Evolutionary conservation across 1,140 invertebrate genomes (phyloP).

Genomic region (Stegodyphus mimosarum): DNA sequence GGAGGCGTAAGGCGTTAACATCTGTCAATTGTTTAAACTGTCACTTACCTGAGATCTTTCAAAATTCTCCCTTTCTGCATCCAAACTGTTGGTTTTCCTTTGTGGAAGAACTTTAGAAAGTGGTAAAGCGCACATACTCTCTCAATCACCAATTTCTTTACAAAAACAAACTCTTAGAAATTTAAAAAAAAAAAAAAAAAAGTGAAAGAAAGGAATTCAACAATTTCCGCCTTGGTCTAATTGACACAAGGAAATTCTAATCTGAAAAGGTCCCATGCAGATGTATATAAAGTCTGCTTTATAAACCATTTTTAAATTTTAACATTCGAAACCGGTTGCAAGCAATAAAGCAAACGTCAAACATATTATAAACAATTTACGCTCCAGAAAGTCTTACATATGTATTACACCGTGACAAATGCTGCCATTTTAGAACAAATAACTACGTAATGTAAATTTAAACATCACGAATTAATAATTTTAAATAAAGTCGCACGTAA

Average conservation of each 20-base stretch:
- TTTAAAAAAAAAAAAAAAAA: neutral
- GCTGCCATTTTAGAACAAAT: conserved; percentile 3
- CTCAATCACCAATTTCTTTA: conserved; percentile 1
- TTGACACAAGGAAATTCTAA: conserved; percentile 23
- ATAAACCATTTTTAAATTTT: conserved; percentile 19
- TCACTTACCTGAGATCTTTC: conserved; percentile 62
- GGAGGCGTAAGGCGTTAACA: conserved; percentile 32
- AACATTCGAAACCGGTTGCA: conserved; percentile 1
- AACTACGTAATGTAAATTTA: too few relatives aligned
- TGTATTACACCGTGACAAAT: neutral
- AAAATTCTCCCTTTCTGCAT: conserved; percentile 63
- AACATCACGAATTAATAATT: too few relatives aligned
- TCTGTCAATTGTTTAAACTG: neutral
- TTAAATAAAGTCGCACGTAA: too few relatives aligned
- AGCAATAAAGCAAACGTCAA: conserved; percentile 1
- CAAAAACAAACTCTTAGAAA: neutral
- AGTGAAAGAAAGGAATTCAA: too few relatives aligned
- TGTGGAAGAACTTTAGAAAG: conserved; percentile 62
- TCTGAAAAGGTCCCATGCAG: neutral
- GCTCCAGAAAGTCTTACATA: conserved; percentile 26
- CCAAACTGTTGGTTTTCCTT: conserved; percentile 59
- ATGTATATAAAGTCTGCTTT: neutral
- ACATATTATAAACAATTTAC: conserved; percentile 47
- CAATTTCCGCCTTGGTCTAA: conserved; percentile 32
- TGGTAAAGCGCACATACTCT: conserved; percentile 51